phyloP scores from a whole-genome alignment of 2,888 invertebrate species.

The Pycnomerus fuliginosus region DNA sequence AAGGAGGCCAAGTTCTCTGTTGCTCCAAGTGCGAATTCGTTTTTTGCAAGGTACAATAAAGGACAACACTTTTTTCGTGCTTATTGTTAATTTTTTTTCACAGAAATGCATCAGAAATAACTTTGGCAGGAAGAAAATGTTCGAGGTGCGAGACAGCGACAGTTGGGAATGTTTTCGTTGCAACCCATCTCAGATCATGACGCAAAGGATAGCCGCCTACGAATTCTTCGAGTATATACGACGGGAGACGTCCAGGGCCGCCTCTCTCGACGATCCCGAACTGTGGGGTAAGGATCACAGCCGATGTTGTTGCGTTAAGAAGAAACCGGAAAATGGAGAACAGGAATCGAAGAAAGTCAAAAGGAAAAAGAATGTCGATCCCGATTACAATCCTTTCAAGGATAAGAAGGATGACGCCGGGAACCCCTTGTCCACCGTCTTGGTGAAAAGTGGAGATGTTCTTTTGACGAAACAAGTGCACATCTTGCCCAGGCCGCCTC shows the following conservation, averaged over 20 bases:
- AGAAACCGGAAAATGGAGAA: conserved; percentile 24
- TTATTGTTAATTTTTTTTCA: conserved; percentile 40
- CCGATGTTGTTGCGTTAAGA: conserved; percentile 46
- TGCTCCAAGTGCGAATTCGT: conserved; percentile 75
- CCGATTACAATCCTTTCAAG: conserved; percentile 37
- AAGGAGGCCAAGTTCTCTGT: conserved; percentile 70
- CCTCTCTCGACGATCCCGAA: conserved; percentile 51
- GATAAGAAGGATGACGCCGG: no score
- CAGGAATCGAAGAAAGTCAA: conserved; percentile 28
- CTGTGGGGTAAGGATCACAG: conserved; percentile 40
- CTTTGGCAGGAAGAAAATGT: conserved; percentile 64
- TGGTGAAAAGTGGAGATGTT: neutral
- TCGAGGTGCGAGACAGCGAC: conserved; percentile 72
- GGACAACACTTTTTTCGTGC: conserved; percentile 4
- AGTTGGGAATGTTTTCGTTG: conserved; percentile 82
- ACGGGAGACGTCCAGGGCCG: conserved; percentile 58
- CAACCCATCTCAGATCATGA: conserved; percentile 64
- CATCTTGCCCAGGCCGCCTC: conserved; percentile 9
- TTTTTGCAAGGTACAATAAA: conserved; percentile 63
- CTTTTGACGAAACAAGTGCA: neutral
- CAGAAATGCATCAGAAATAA: conserved; percentile 76
- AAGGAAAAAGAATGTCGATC: conserved; percentile 33
- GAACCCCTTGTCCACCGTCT: no score
- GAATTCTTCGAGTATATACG: conserved; percentile 69
- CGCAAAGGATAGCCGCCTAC: conserved; percentile 68